A percentile compares a stretch with the other conserved stretches of the same genome.
phyloP scores from a whole-genome alignment of 92 coral and sea anemone genomes.

The Zoanthus sociatus region DNA sequence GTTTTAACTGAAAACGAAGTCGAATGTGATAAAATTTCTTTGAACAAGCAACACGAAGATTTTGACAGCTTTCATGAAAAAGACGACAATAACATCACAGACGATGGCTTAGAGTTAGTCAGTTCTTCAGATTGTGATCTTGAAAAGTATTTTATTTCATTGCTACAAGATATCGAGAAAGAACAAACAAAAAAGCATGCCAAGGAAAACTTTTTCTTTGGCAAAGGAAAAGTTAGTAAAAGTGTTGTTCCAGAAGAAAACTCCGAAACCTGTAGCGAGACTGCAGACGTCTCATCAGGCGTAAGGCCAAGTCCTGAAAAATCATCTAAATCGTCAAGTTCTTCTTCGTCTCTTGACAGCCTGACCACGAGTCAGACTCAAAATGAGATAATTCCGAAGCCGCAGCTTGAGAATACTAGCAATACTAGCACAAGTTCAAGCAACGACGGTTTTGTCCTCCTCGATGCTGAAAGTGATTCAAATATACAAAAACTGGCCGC shows the following conservation, averaged over 20 bases:
- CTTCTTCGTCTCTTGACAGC: neutral
- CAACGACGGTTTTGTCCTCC: neutral
- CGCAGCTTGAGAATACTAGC: neutral
- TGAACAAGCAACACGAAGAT: neutral
- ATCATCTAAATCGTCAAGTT: neutral
- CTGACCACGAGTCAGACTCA: neutral
- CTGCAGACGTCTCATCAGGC: neutral
- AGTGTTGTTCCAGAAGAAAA: neutral
- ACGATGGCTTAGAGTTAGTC: neutral
- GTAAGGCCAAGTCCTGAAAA: neutral
- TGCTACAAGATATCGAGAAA: neutral
- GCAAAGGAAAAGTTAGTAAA: neutral
- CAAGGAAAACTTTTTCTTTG: neutral
- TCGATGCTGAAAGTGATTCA: slow-evolving; percentile 8
- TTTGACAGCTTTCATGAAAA: neutral
- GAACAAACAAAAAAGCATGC: neutral
- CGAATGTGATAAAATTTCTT: neutral
- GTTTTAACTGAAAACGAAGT: neutral
- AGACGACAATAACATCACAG: neutral
- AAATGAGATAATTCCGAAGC: neutral
- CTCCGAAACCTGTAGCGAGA: neutral
- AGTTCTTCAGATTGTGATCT: slow-evolving; percentile 22
- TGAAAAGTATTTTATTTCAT: slow-evolving; percentile 30
- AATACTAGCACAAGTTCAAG: neutral
- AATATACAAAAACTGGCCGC: slow-evolving; percentile 8